Evolutionary conservation across 2,888 invertebrate species (phyloP), one percentile per base, ranked within the genome.

Genomic region (Heliconius cydno): DNA sequence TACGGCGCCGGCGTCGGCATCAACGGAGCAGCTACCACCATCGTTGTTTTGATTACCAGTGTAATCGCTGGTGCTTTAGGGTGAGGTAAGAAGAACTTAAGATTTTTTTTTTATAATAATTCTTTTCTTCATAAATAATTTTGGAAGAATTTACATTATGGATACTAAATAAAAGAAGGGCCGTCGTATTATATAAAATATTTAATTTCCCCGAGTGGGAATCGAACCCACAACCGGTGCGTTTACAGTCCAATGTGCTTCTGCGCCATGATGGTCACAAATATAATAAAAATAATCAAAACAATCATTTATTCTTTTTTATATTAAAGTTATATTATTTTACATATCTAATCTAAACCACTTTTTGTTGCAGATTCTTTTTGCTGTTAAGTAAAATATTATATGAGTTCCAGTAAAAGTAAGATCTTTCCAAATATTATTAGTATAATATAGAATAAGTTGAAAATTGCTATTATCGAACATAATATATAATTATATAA

Each of bases 41-140:
- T 97, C 19, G 90, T 97, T 41, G 97, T 96, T 1, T 91, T 97
- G 57, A 86, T 96, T 67, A 96, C 97, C n/a, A 96, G 97, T 0
- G 84, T 97, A 73, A 96, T 96, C 0, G 96, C 97, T 79, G 97
- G 97, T 86, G 96, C 96, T 85, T 95, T 97, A 88, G 97, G 97
- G 97, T 97, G 97, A 97, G 97, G 97, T 97, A 85, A 90, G 97
- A 77, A 46, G 4, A 28, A 28, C 28, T 28, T 28, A 28, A 28
- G 28, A 28, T 28, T 30, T 19, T 52, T 7, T 52, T 19, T 52
- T 7, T 52, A 22, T 52, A 19, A 52, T 52, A 52, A 22, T 52
- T 3, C 22, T 19, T 52, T 52, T 7, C 2, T 52, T 52, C 6
- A 19, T 34, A 46, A 46, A 46, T 52, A 22, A 22, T 52, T 52